Conservation (phyloP, 2,797 vertebrate species). For the Halcyon smyrnensis region DNA sequence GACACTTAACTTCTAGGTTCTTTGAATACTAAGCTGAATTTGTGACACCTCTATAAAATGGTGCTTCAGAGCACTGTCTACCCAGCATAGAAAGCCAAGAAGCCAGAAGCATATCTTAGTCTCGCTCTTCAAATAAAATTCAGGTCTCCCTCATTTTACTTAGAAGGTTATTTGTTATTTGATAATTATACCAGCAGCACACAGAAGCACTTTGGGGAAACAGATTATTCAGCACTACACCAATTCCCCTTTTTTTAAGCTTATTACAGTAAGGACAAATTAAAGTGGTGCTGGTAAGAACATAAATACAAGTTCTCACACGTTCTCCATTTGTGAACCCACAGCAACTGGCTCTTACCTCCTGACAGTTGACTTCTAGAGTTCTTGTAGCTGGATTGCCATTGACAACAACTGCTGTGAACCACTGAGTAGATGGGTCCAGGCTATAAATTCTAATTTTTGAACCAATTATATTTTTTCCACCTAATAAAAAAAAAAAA, state of each 20-base stretch:
- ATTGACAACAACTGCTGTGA: slow-evolving; percentile 79
- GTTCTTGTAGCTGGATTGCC: slow-evolving; percentile 77
- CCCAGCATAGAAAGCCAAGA: background rate
- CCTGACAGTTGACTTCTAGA: slow-evolving; percentile 81
- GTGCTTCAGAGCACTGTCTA: background rate
- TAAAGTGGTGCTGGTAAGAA: background rate
- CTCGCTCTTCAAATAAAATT: background rate
- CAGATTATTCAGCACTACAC: background rate
- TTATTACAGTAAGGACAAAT: background rate
- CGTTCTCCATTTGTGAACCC: background rate
- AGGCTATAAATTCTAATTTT: slow-evolving; percentile 83
- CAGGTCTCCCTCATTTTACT: background rate
- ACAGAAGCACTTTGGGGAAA: background rate
- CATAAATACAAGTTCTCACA: background rate
- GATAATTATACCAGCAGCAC: background rate
- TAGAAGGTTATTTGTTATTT: background rate
- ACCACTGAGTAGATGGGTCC: slow-evolving; percentile 83
- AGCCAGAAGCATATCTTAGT: fast-evolving
- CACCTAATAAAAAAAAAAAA: slow-evolving; percentile 61
- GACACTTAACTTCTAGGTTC: background rate
- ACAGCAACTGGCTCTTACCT: slow-evolving; percentile 67
- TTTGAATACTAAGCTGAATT: background rate
- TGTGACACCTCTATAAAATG: background rate
- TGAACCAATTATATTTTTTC: slow-evolving; percentile 81
- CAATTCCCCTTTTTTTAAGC: background rate